Evolutionary conservation across 2,113 vertebrate genomes (phyloP), one percentile per base, ranked within the genome.

Genomic region (Silurus meridionalis): DNA sequence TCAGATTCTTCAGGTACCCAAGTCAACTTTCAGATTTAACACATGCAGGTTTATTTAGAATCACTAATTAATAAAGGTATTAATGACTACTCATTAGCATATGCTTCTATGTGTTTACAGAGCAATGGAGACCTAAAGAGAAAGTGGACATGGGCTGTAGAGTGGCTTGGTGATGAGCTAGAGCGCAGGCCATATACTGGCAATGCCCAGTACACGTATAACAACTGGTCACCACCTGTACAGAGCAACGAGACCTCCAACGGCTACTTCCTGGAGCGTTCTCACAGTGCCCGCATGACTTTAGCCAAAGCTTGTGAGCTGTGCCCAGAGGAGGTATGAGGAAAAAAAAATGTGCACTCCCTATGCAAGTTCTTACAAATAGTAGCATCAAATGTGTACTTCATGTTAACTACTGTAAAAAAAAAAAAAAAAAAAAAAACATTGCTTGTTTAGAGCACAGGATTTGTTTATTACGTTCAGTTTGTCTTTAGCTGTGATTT

Each of bases 211-310:
- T 99, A 99, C 91, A 98, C 97, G 50, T 99, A 99, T 82, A 99
- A 99, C 92, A 99, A 99, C 89, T 99, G 98, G 98, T 99, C 98
- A 72, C 98, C 98, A 89, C 98, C 98, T 0, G 97, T 99, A 79
- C 98, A 99, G 93, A 99, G 98, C 95, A 99, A 99, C 84, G 98
- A 99, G 94, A 99, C 98, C 72, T 99, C 98, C 90, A 99, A 99
- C 88, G 98, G 98, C 92, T 99, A 99, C 92, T 99, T 99, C 94
- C 95, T 99, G 91, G 98, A 99, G 94, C 96, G 98, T 86, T 99
- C 98, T 1, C 98, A 99, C 94, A 99, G 98, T 91, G 98, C 98
- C 86, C 96, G 98, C 89, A 98, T 99, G 97, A 99, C 98, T 83
- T 96, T 99, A 91, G 97, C 98, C 94, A 99, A 99, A 95, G 98